Evolutionary conservation across 2,888 invertebrate species (phyloP).

Genomic region (Standfussiana lucernea): DNA sequence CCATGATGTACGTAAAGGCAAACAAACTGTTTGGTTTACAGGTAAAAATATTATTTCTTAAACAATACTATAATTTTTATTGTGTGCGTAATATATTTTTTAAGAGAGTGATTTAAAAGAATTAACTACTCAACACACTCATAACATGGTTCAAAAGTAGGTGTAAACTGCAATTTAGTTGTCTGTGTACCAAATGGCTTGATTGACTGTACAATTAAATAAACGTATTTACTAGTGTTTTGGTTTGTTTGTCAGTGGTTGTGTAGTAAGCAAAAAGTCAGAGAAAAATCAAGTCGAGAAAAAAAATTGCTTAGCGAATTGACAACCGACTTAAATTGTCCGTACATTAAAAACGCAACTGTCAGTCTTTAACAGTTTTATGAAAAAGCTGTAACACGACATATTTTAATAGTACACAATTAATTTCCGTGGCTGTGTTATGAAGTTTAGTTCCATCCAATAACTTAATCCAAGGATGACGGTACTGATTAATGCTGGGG

Average conservation of each 20-base stretch:
- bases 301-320: neutral
- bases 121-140: neutral
- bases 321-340: neutral
- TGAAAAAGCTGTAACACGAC: neutral
- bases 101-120: neutral
- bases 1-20: neutral
- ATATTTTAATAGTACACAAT: neutral
- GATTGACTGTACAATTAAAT: too few species aligned
- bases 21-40: neutral
- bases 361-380: neutral
- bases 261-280: neutral
- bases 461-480: neutral
- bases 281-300: neutral
- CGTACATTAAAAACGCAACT: neutral
- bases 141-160: neutral
- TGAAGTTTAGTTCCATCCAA: slow-evolving; percentile 10
- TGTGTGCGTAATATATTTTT: too few species aligned
- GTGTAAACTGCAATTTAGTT: neutral
- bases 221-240: slow-evolving; percentile 4
- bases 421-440: neutral
- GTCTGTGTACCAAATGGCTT: neutral
- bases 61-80: too few species aligned
- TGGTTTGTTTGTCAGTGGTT: slow-evolving; percentile 7
- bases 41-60: neutral
- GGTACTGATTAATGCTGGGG: slow-evolving; percentile 43